Percentiles rank a stretch among this genome's conserved stretches.
These are phyloP conservation scores for Micronisus gabar DNA, from an alignment of 2,113 vertebrate genomes.

Conservation along the genomic window DNA sequence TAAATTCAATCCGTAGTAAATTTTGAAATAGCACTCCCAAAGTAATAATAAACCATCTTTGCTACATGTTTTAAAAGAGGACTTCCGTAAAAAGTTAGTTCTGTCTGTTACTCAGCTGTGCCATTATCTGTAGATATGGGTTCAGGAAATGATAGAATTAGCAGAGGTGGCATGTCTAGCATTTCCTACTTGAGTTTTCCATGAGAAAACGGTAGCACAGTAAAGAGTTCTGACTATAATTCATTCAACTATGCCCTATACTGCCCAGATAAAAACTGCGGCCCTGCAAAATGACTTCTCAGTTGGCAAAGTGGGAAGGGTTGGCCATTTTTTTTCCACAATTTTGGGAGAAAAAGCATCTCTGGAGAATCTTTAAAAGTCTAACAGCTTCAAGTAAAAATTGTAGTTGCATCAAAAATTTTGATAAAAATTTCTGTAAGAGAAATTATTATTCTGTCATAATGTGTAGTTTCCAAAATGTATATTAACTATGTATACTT, in stretches of 20 bases:
- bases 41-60: neutral
- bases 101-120: neutral
- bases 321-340: neutral
- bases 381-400: neutral
- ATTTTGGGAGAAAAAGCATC: neutral
- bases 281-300: neutral
- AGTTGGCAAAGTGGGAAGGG: neutral
- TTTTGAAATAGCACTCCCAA: neutral
- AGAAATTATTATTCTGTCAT: neutral
- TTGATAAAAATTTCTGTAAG: neutral
- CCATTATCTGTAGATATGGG: neutral
- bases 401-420: neutral
- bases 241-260: neutral
- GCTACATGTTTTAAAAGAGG: neutral
- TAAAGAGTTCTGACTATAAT: neutral
- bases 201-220: neutral
- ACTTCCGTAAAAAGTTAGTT: neutral
- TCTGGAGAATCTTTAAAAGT: neutral
- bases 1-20: neutral
- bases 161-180: neutral
- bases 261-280: neutral
- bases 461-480: neutral
- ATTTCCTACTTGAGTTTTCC: neutral
- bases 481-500: neutral
- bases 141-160: neutral